phyloP scores from a whole-genome alignment of 2,113 vertebrate species.

The Coryphaenoides rupestris region DNA sequence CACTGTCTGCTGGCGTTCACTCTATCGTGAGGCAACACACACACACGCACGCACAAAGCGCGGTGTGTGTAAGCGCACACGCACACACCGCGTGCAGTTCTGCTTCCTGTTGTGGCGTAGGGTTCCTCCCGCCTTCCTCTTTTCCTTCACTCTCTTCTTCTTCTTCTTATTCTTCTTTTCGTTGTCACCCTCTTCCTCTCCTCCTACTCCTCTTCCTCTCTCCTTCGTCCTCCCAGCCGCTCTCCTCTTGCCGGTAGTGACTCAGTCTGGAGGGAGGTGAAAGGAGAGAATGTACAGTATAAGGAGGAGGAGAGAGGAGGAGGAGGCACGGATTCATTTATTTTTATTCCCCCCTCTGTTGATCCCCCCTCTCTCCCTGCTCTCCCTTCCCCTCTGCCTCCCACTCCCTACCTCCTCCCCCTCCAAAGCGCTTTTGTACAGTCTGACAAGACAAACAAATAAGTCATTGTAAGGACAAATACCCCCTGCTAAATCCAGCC shows the following conservation, averaged over 20 bases:
- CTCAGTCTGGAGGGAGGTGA: conserved; percentile 93
- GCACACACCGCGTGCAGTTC: conserved; percentile 44
- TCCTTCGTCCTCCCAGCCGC: conserved; percentile 82
- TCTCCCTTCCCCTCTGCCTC: conserved; percentile 23
- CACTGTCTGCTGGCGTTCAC: conserved; percentile 26
- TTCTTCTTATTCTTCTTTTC: conserved; percentile 40
- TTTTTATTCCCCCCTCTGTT: conserved; percentile 37
- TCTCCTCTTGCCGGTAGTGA: conserved; percentile 86
- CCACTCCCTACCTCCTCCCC: conserved; percentile 16
- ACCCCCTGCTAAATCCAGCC: conserved; percentile 19
- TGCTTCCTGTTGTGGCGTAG: conserved; percentile 64
- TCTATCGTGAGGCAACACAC: conserved; percentile 8
- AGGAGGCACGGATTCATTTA: conserved; percentile 71
- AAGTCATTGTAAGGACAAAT: conserved; percentile 66
- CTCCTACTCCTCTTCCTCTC: conserved; percentile 57
- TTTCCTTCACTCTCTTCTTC: conserved; percentile 53
- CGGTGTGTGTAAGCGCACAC: no score
- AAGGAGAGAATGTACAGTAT: conserved; percentile 70
- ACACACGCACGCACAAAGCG: no score
- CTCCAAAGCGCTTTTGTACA: conserved; percentile 67
- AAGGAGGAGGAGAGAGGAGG: conserved; percentile 71
- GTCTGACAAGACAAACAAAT: conserved; percentile 78
- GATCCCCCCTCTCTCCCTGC: conserved; percentile 5
- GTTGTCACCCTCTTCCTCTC: no score
- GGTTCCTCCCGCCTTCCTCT: conserved; percentile 37